Conservation (phyloP, 1,140 invertebrate genomes). For the Brachionus manjavacas region DNA sequence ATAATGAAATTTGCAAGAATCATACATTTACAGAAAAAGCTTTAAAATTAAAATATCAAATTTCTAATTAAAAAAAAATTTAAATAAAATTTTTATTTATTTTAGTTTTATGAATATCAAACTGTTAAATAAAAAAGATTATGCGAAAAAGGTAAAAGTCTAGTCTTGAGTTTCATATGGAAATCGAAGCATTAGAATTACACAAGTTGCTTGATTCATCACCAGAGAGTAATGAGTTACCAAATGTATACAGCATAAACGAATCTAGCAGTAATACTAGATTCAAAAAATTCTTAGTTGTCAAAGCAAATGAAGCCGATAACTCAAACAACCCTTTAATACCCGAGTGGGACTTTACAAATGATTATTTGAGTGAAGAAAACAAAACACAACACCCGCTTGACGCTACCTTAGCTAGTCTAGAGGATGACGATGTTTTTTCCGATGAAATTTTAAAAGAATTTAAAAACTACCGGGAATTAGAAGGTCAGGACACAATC, state of each 20-base stretch:
- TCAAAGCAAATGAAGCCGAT: background rate
- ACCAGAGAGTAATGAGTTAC: background rate
- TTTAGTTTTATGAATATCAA: conserved; percentile 1
- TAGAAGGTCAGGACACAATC: conserved; percentile 15
- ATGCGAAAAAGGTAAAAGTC: background rate
- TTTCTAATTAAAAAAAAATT: background rate
- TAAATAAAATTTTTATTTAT: background rate
- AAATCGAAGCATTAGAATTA: background rate
- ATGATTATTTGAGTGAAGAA: background rate
- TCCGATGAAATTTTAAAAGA: background rate
- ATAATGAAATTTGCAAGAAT: background rate
- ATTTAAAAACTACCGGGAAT: background rate
- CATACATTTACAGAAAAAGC: background rate
- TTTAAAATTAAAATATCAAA: background rate
- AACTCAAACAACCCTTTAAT: background rate
- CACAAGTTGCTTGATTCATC: background rate
- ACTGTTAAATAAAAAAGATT: background rate
- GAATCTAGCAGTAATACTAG: background rate
- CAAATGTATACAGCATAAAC: background rate
- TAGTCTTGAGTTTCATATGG: background rate
- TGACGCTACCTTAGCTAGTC: background rate
- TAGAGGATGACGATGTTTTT: conserved; percentile 15
- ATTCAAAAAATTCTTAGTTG: conserved; percentile 3
- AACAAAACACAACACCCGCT: background rate
- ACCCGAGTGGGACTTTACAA: conserved; percentile 10